Evolutionary conservation across 2,888 invertebrate species (phyloP).

Genomic region (Caenorhabditis becei): DNA sequence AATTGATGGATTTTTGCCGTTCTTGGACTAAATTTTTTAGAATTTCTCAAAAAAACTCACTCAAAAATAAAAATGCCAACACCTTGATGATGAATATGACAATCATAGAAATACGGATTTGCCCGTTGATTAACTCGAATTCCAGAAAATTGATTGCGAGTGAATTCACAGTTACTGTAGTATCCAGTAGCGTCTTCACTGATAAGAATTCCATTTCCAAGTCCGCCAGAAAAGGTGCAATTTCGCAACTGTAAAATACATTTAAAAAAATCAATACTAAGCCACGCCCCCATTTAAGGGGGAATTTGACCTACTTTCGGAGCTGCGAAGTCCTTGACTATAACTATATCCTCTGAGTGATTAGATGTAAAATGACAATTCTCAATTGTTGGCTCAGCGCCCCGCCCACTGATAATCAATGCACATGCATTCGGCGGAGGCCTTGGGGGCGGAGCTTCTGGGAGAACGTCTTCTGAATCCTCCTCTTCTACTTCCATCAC

Average conservation of each 20-base stretch:
- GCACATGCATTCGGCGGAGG: constrained; percentile 26
- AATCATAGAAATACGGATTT: constrained; percentile 84
- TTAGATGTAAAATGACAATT: constrained; percentile 97
- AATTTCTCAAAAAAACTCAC: constrained; percentile 62
- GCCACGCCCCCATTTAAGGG: too few species aligned
- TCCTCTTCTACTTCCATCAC: constrained; percentile 33
- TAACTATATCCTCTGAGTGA: constrained; percentile 97
- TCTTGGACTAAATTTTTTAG: neutral
- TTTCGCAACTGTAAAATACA: constrained; percentile 84
- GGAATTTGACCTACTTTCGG: constrained; percentile 87
- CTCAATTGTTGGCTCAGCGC: constrained; percentile 94
- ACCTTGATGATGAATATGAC: constrained; percentile 81
- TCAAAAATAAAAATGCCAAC: constrained; percentile 82
- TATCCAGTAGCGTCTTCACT: constrained; percentile 93
- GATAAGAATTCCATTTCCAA: constrained; percentile 97
- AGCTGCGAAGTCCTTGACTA: constrained; percentile 96
- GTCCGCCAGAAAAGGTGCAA: constrained; percentile 98
- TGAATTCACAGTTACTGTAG: constrained; percentile 93
- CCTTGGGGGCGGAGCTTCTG: neutral
- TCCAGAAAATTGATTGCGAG: constrained; percentile 96
- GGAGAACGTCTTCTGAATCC: neutral
- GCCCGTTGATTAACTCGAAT: constrained; percentile 98
- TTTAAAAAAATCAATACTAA: too few species aligned
- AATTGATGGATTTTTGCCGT: too few species aligned
- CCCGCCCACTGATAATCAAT: constrained; percentile 88